Conservation (phyloP, 2,113 vertebrate genomes). For the Romanogobio albipinnatus region DNA sequence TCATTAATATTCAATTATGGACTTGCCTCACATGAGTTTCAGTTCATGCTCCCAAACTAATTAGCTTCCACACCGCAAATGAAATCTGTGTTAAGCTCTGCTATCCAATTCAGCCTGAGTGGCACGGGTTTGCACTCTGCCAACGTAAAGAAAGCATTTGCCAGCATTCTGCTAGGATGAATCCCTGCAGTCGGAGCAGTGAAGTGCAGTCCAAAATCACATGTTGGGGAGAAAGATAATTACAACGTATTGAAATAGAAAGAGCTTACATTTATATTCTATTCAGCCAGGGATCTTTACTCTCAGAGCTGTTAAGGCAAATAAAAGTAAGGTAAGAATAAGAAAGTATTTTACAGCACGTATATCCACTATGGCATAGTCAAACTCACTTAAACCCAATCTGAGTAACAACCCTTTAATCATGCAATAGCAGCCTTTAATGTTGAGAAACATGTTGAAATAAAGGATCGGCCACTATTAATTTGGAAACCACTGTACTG, state of each 20-base stretch:
- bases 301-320: background rate
- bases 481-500: background rate
- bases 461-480: background rate
- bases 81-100: conserved; percentile 66
- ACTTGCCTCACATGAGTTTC: conserved; percentile 61
- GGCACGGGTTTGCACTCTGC: background rate
- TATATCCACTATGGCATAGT: background rate
- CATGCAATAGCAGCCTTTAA: background rate
- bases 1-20: conserved; percentile 71
- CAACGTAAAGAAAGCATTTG: background rate
- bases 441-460: background rate
- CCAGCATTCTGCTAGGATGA: background rate
- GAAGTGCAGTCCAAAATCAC: conserved; percentile 30
- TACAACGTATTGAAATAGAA: conserved; percentile 29
- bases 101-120: conserved; percentile 56
- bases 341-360: background rate
- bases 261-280: conserved; percentile 36
- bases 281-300: background rate
- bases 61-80: conserved; percentile 64
- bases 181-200: conserved; percentile 14
- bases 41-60: conserved; percentile 72
- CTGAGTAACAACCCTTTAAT: background rate
- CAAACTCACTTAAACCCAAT: background rate
- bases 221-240: conserved; percentile 45
- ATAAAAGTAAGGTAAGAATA: background rate